Evolutionary conservation across 1,140 invertebrate genomes (phyloP), one percentile per base, ranked within the genome.

Genomic region (Trichonephila clavipes): DNA sequence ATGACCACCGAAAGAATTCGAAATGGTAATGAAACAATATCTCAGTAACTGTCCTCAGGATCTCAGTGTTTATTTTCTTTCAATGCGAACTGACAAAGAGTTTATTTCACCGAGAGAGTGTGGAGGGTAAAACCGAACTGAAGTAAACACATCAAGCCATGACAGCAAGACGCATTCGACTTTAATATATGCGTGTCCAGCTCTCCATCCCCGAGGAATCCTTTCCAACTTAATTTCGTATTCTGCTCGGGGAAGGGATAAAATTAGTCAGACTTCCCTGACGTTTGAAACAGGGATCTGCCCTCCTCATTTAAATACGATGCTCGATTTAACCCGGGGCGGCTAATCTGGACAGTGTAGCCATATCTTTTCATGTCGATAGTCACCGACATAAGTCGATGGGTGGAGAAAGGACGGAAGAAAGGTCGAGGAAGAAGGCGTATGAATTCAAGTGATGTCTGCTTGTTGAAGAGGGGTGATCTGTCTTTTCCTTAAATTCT

Each of bases 161-260:
- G 90, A 85, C 90, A 85, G 90, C 62, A 66, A 61, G 69, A 62
- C 77, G 58, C 69, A 44, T 81, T 81, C 58, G 62, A 58, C 58
- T 90, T 40, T 92, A 92, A 92, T 92, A 61, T 92, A 92, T 92
- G 34, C 91, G 51, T 77, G 64, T 92, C 91, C 91, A 85, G 40
- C 59, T 58, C 90, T 85, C 44, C 21, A 81, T 85, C 59, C 62
- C 19, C 61, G 61, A 28, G 61, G 51, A 85, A 10, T 66, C 61
- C 77, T 44, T 51, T 59, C 91, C 62, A 87, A 92, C 91, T 92
- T 87, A 86, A 92, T 92, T 92, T 87, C 91, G 83, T 87, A 92
- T 92, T 86, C 28, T 87, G 83, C 64, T 72, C 21, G 64, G 34
- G 58, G 44, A 62, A 81, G 77, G 83, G 91, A 72, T 92, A 87